Conservation (phyloP, 2,888 invertebrate genomes). For the Polylopha cassiicola region DNA sequence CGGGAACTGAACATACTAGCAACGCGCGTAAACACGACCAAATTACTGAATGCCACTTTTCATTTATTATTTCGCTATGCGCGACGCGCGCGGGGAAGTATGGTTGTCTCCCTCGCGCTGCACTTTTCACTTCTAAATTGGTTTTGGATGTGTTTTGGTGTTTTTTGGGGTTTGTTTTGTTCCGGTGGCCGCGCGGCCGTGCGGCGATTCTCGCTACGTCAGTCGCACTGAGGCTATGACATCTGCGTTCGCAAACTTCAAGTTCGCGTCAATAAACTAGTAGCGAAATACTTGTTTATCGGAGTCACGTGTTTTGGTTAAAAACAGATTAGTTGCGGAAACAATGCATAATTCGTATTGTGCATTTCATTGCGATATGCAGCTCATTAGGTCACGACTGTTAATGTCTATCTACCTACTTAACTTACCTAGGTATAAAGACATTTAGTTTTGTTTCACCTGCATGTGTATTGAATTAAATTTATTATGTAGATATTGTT, state of each 20-base stretch:
- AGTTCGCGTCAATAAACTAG: conserved; percentile 8
- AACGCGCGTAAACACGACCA: conserved; percentile 75
- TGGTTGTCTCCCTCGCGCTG: conserved; percentile 60
- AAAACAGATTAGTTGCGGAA: conserved; percentile 33
- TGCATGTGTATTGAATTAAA: too few species aligned
- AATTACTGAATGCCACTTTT: conserved; percentile 76
- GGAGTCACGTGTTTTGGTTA: conserved; percentile 32
- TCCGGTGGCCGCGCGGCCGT: conserved; percentile 38
- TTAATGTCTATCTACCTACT: too few species aligned
- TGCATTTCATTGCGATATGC: conserved; percentile 31
- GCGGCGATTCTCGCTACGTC: conserved; percentile 61
- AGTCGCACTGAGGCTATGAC: conserved; percentile 66
- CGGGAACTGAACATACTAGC: conserved; percentile 67
- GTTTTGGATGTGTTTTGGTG: conserved; percentile 48
- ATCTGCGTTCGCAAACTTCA: too few species aligned
- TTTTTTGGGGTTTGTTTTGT: conserved; percentile 22
- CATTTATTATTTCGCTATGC: conserved; percentile 75
- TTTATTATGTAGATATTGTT: too few species aligned
- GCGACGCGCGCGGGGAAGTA: conserved; percentile 55
- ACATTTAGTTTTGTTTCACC: too few species aligned
- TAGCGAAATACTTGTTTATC: conserved; percentile 11
- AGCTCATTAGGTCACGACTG: conserved; percentile 16
- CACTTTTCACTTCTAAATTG: conserved; percentile 47
- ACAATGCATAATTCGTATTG: conserved; percentile 33
- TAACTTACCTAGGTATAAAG: too few species aligned